These are phyloP conservation scores for Cromileptes altivelis DNA, from an alignment of 2,113 vertebrate species.

Conservation along the genomic window DNA sequence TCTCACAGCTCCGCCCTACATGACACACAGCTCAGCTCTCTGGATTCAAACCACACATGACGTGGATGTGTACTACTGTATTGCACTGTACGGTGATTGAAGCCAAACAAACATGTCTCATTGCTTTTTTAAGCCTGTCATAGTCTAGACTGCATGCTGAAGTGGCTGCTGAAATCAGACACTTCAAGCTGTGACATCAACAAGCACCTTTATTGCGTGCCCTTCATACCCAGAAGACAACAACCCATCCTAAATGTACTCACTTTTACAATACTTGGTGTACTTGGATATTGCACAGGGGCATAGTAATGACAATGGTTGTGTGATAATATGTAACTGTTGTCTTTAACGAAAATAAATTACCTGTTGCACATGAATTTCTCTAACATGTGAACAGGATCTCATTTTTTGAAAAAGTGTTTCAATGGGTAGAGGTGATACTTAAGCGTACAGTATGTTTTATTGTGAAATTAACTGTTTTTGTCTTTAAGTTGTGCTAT, in stretches of 20 bases:
- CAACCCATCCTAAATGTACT: not conserved
- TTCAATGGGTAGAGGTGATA: not conserved
- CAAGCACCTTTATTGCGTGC: not conserved
- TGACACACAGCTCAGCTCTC: constrained; percentile 56
- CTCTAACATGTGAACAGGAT: not conserved
- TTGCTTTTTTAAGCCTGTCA: constrained; percentile 39
- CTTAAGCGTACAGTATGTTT: not conserved
- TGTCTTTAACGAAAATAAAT: not conserved
- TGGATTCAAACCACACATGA: constrained; percentile 35
- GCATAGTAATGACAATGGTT: not conserved
- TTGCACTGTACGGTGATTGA: not conserved
- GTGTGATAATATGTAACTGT: too few species aligned
- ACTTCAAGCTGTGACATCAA: not conserved
- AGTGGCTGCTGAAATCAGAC: constrained; percentile 12
- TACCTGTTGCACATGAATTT: not conserved
- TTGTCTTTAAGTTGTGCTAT: not conserved
- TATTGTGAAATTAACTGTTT: not conserved
- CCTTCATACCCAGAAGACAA: not conserved
- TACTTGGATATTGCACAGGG: not conserved
- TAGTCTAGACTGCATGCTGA: constrained; percentile 18
- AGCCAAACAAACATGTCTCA: constrained; percentile 30
- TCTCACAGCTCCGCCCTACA: constrained; percentile 64
- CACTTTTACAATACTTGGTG: not conserved
- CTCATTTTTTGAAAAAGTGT: not conserved
- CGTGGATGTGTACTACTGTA: constrained; percentile 32